Evolutionary conservation across 2,888 invertebrate species (phyloP), one percentile per base, ranked within the genome.

Genomic region (Phalera bucephala): DNA sequence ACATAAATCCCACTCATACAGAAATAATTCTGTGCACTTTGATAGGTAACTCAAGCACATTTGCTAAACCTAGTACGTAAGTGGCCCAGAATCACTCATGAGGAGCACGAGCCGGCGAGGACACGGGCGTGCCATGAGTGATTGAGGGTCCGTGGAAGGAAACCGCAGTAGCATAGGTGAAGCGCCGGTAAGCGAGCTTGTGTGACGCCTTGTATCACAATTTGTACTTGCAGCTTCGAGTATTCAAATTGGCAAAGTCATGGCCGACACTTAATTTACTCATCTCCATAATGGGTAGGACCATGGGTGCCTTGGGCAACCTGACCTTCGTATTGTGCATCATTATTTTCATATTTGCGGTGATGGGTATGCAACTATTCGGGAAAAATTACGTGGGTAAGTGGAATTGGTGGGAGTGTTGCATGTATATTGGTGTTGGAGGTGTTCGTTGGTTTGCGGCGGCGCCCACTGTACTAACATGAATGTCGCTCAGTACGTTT

Each of bases 281-380:
- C 82, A 98, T 99, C 89, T 97, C 97, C 76, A 99, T 99, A 90
- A 98, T 99, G 95, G 98, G 98, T 72, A 94, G 97, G 91, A 98
- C 98, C 57, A 96, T 99, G 93, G 98, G 98, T 83, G 98, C 98
- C 80, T 93, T 99, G 91, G 98, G 97, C 92, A 99, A 99, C 92
- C 92, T 99, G 91, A 98, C 97, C 76, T 97, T 99, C 92, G 98
- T 99, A 80, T 93, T 99, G 90, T 97, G 96, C 90, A 99, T 99
- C 91, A 98, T 99, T 91, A 97, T 99, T 92, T 99, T 99, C 93
- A 99, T 99, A 91, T 99, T 99, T 91, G 99, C 99, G 90, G 98
- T 99, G 74, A 98, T 99, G 98, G 99, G 99, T 80, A 99, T 98
- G 97, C 98, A 99, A 91, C 93, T 99, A 70, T 99, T 99, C 91